Conservation (phyloP, 2,797 vertebrate species). For the Brachyalestes nurse region DNA sequence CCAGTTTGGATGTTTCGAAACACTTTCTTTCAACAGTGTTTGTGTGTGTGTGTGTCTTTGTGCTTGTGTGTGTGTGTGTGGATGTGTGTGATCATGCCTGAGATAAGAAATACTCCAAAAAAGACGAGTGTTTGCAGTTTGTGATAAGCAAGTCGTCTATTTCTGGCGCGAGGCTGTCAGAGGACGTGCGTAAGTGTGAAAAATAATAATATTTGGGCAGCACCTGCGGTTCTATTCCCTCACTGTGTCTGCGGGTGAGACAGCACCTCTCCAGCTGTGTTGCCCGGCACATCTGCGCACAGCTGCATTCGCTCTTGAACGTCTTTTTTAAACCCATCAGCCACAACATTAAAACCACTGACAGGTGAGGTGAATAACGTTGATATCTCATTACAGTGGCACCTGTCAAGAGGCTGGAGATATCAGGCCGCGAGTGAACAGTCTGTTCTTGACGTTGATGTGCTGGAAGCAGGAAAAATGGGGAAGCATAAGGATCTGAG, state of each 20-base stretch:
- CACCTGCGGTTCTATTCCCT: slow-evolving; percentile 37
- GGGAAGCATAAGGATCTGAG: too few species aligned
- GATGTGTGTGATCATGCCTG: slow-evolving; percentile 31
- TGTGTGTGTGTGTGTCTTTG: background rate
- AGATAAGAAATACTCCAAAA: slow-evolving; percentile 35
- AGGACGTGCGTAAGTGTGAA: slow-evolving; percentile 52
- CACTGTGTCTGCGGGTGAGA: slow-evolving; percentile 19
- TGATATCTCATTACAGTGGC: too few species aligned
- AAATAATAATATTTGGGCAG: slow-evolving; percentile 51
- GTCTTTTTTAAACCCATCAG: background rate
- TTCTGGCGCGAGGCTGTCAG: slow-evolving; percentile 48
- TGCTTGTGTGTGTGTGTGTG: background rate
- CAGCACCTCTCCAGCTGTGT: slow-evolving; percentile 13
- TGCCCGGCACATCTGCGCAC: background rate
- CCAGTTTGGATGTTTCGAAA: background rate
- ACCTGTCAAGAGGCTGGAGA: too few species aligned
- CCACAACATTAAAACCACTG: too few species aligned
- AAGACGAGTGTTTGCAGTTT: slow-evolving; percentile 36
- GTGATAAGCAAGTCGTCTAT: slow-evolving; percentile 49
- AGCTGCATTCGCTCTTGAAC: background rate
- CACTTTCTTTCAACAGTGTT: slow-evolving; percentile 2
- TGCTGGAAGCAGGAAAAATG: too few species aligned
- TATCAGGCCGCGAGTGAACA: too few species aligned
- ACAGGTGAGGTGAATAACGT: too few species aligned
- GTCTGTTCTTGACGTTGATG: too few species aligned